A percentile compares a stretch with the other conserved stretches of the same genome.
Conservation (phyloP, 2,797 vertebrate species). For the Microctenopoma lineatum region DNA sequence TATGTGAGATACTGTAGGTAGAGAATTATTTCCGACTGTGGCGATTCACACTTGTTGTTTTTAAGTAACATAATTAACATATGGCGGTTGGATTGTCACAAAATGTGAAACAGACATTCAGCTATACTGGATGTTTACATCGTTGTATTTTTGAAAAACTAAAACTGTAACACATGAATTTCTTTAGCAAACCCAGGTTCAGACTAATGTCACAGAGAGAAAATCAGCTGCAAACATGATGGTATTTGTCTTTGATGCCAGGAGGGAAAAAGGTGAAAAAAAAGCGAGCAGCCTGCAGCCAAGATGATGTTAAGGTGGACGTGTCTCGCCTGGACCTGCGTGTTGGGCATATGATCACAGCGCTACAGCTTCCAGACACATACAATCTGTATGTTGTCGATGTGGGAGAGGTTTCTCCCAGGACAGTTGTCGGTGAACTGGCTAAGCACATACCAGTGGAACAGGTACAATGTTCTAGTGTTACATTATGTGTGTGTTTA, state of each 20-base stretch:
- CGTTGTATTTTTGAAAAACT: too few species aligned
- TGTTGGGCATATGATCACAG: slow-evolving; percentile 87
- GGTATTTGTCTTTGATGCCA: not conserved
- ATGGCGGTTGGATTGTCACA: too few species aligned
- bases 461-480: slow-evolving; percentile 81
- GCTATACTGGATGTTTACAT: too few species aligned
- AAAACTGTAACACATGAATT: too few species aligned
- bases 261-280: slow-evolving; percentile 85
- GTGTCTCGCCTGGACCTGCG: slow-evolving; percentile 92
- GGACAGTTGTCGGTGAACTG: slow-evolving; percentile 92
- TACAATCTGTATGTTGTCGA: slow-evolving; percentile 89
- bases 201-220: too few species aligned
- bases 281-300: slow-evolving; percentile 61
- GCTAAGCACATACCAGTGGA: slow-evolving; percentile 89
- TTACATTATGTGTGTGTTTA: not conserved
- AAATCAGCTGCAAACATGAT: not conserved
- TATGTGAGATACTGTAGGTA: not conserved
- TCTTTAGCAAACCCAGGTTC: too few species aligned
- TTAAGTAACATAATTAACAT: too few species aligned
- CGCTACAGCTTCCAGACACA: slow-evolving; percentile 88
- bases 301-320: slow-evolving; percentile 82
- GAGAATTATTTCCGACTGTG: too few species aligned
- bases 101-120: too few species aligned
- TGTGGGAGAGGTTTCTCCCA: slow-evolving; percentile 86
- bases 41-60: too few species aligned